Percentiles rank a stretch among this genome's conserved stretches.
Conservation (phyloP, 2,113 vertebrate species). For the Trogon melanurus region DNA sequence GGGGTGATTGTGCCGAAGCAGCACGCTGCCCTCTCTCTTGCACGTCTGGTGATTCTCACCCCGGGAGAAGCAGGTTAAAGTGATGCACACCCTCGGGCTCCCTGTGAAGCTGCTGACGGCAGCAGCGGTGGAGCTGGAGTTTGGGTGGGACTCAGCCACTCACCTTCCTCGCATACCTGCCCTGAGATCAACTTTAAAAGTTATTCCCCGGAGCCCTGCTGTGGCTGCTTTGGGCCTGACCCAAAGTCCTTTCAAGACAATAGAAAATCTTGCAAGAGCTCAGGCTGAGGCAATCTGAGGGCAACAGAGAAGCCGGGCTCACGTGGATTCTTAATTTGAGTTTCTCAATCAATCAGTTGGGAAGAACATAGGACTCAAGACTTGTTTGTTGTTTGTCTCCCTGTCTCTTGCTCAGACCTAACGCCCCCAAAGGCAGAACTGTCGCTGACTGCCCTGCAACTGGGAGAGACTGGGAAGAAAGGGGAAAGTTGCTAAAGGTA, state of each 20-base stretch:
- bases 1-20: conserved; percentile 56
- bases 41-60: conserved; percentile 24
- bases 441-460: not conserved
- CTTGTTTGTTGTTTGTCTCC: not conserved
- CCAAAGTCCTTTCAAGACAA: conserved; percentile 27
- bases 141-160: not conserved
- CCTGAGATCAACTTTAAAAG: conserved; percentile 11
- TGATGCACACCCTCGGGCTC: not conserved
- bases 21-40: conserved; percentile 29
- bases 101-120: not conserved
- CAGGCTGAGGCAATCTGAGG: not conserved
- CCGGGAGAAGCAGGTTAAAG: conserved; percentile 28
- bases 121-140: not conserved
- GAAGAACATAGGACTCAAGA: not conserved
- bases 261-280: not conserved
- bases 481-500: not conserved
- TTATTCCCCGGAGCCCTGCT: not conserved
- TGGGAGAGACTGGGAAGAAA: not conserved
- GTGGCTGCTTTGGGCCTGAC: not conserved
- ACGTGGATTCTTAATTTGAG: conserved; percentile 17
- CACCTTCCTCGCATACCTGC: not conserved
- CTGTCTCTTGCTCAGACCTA: not conserved
- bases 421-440: not conserved
- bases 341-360: conserved; percentile 9
- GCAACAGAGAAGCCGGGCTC: not conserved